Conservation (phyloP, 2,113 vertebrate species). For the Lampris megalopsis region DNA sequence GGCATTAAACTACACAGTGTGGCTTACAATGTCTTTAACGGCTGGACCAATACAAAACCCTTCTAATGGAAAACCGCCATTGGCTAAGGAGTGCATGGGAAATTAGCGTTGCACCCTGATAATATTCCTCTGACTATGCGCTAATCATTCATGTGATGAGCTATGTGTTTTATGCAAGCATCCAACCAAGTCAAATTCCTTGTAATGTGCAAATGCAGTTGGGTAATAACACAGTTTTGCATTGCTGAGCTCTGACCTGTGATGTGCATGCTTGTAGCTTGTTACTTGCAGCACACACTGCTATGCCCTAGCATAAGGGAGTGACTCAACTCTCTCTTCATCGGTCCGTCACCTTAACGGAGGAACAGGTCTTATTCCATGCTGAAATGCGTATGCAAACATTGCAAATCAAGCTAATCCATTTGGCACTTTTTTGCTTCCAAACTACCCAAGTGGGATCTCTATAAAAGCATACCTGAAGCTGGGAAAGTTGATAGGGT, state of each 20-base stretch:
- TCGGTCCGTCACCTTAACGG: neutral
- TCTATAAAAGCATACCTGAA: neutral
- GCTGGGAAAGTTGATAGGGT: neutral
- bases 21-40: too few species aligned
- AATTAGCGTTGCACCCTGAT: neutral
- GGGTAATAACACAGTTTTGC: too few species aligned
- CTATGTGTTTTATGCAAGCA: too few species aligned
- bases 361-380: slow-evolving; percentile 24
- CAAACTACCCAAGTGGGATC: neutral
- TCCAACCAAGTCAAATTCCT: too few species aligned
- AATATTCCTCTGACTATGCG: neutral
- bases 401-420: slow-evolving; percentile 17
- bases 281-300: neutral
- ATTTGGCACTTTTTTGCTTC: slow-evolving; percentile 33
- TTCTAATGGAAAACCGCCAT: too few species aligned
- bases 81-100: too few species aligned
- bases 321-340: slow-evolving; percentile 5
- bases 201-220: too few species aligned
- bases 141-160: too few species aligned
- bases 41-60: too few species aligned
- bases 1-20: too few species aligned
- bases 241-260: too few species aligned
- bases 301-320: slow-evolving; percentile 2
- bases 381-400: slow-evolving; percentile 8
- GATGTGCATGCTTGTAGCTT: neutral